Evolutionary conservation across 1,140 invertebrate species (phyloP).

Genomic region (Orchesella cincta): DNA sequence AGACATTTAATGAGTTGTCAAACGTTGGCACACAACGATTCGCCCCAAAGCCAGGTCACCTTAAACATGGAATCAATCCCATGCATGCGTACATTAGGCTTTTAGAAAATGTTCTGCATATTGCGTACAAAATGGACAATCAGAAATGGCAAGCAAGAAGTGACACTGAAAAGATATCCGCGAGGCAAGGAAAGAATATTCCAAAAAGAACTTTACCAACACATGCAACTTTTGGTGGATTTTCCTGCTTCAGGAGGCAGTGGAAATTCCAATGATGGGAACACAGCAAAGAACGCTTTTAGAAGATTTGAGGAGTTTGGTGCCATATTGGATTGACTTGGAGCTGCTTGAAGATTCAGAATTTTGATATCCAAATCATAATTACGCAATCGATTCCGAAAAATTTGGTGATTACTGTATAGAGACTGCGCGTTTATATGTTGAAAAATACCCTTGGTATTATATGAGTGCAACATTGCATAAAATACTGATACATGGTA

Average conservation of each 20-base stretch:
- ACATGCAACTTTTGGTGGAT: constrained; percentile 37
- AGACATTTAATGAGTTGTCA: not conserved
- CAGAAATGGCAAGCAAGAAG: constrained; percentile 17
- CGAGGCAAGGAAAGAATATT: constrained; percentile 27
- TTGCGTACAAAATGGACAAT: constrained; percentile 35
- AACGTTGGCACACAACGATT: not conserved
- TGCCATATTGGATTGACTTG: constrained; percentile 35
- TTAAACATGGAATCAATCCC: constrained; percentile 36
- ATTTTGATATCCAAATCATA: constrained; percentile 36
- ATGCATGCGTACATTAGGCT: constrained; percentile 40
- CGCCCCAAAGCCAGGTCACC: not conserved
- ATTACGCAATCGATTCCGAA: constrained; percentile 18
- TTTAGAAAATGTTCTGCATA: constrained; percentile 37
- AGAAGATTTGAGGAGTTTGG: constrained; percentile 27
- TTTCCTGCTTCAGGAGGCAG: constrained; percentile 13
- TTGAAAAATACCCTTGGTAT: constrained; percentile 32
- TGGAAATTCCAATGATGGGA: constrained; percentile 45
- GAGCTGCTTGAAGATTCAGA: constrained; percentile 30
- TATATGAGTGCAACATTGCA: constrained; percentile 37
- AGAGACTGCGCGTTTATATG: constrained; percentile 3
- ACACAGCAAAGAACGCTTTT: constrained; percentile 43
- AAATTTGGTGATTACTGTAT: constrained; percentile 33
- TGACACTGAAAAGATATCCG: constrained; percentile 10
- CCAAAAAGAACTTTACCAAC: constrained; percentile 5
- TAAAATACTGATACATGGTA: constrained; percentile 51